A percentile compares a stretch with the other conserved stretches of the same genome.
Conservation (phyloP, 2,113 vertebrate species). For the Prionailurus bengalensis region DNA sequence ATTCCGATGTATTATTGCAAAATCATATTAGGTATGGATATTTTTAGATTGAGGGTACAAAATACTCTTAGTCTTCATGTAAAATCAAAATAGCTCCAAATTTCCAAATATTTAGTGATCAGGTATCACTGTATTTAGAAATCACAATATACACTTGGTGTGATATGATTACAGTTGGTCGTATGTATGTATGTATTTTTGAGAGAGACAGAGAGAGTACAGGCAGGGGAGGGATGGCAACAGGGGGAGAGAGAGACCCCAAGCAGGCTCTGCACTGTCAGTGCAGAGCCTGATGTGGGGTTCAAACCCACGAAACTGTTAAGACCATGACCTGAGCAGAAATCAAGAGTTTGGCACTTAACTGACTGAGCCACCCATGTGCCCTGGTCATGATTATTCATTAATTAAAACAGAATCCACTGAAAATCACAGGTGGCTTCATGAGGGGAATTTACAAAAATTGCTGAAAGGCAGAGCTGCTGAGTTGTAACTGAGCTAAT, state of each 20-base stretch:
- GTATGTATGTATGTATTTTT: too few species aligned
- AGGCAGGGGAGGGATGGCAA: too few species aligned
- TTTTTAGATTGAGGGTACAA: background rate
- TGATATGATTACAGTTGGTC: background rate
- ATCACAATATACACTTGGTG: background rate
- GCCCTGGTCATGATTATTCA: background rate
- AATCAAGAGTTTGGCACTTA: too few species aligned
- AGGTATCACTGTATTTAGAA: background rate
- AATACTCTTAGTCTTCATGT: background rate
- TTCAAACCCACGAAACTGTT: too few species aligned
- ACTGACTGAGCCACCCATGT: too few species aligned
- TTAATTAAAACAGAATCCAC: slow-evolving; percentile 17
- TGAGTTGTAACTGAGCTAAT: background rate
- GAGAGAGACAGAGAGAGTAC: too few species aligned
- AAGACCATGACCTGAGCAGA: too few species aligned
- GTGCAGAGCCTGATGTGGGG: too few species aligned
- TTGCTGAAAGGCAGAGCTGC: background rate
- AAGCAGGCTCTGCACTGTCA: too few species aligned
- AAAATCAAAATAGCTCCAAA: background rate
- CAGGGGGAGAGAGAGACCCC: too few species aligned
- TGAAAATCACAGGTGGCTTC: background rate
- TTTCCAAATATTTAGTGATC: background rate
- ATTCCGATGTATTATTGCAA: background rate
- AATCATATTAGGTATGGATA: slow-evolving; percentile 2
- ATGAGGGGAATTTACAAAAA: background rate